Base-by-base conservation (phyloP, 2,797 vertebrate species). In the Dendrocincla fuliginosa region DNA sequence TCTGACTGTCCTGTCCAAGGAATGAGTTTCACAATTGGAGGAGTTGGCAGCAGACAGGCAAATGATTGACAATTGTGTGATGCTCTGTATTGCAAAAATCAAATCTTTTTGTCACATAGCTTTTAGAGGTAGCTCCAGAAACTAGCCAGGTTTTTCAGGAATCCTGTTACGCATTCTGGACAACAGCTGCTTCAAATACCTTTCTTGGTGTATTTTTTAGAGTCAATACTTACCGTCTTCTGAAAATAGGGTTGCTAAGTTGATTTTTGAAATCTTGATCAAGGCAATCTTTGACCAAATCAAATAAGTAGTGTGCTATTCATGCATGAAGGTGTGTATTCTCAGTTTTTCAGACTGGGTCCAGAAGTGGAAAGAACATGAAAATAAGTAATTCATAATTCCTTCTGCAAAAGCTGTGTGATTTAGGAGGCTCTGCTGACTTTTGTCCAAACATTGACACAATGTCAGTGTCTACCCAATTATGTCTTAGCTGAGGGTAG, bases 371-470 rank as follows among this genome's bases (percentile, higher is more conserved):
- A 53, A 84, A 57, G 10, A 75, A 52, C 10, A 16, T 14, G 11
- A 77, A 77, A 74, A 47, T 18, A 65, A 80, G 3, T 60, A 81
- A 81, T 50, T 32, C 12, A 27, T 20, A 30, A 2, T 7, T 79
- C 3, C 6, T 46, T 79, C 80, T 17, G 12, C 50, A 76, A 73
- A 27, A 84, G 1, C 10, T 1, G 1, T 10, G 19, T 0, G 0
- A 59, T 65, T 77, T 55, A 42, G 24, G 30, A 68, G 5, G 9
- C 53, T 75, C 7, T 35, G 23, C 9, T 84, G 19, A 30, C 37
- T 84, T 91, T 75, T 69, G 28, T 33, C n/a, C n/a, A 61, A 17
- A 17, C 9, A 33, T 22, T 75, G 24, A 57, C 35, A 93, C 65
- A 68, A 65, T 32, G 30, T 5, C 13, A n/a, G 4, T 13, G 5